Evolutionary conservation across 1,140 invertebrate species (phyloP), one percentile per base, ranked within the genome.

Genomic region (Drosophila mayri): DNA sequence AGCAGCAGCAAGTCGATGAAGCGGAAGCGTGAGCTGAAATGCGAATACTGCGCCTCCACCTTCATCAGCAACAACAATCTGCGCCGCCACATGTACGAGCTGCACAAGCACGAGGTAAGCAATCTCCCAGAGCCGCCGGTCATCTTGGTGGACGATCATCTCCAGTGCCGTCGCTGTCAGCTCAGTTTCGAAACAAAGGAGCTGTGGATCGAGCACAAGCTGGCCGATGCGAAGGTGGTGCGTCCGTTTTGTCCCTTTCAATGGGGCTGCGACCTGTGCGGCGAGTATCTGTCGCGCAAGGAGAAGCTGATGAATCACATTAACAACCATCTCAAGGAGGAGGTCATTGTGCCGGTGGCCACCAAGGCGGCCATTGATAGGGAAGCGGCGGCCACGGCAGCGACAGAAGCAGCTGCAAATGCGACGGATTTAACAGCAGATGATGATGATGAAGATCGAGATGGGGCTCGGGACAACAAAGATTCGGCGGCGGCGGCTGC

Each of bases 231-330:
- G 0, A 84, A 87, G 41, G 88, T 86, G 9, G 87, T 82, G 43
- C 91, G 88, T 62, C 91, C 90, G 9, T 90, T 81, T 28, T 91
- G 90, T 30, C 91, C 92, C 58, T 93, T 92, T 67, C 92, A 93
- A 46, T 93, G 92, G 92, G 88, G 88, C 58, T 93, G 92, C 73
- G 92, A 93, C 41, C 60, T 93, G 43, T 93, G 92, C 61, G 90
- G 91, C 44, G 91, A 90, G 46, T 91, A 92, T 60, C 73, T 93
- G 55, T 92, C 92, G 61, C 84, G 92, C 43, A 92, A 92, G 58
- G 92, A 93, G 76, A 91, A 92, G 72, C 76, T 93, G 5, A 83
- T 93, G 62, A 91, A 92, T 58, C 92, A 93, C 66, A 92, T 93
- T 18, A 80, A 91, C 30, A 92, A 92, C 63, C 91, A 92, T 62